phyloP scores from a whole-genome alignment of 2,797 vertebrate genomes.

The Pangasius djambal region DNA sequence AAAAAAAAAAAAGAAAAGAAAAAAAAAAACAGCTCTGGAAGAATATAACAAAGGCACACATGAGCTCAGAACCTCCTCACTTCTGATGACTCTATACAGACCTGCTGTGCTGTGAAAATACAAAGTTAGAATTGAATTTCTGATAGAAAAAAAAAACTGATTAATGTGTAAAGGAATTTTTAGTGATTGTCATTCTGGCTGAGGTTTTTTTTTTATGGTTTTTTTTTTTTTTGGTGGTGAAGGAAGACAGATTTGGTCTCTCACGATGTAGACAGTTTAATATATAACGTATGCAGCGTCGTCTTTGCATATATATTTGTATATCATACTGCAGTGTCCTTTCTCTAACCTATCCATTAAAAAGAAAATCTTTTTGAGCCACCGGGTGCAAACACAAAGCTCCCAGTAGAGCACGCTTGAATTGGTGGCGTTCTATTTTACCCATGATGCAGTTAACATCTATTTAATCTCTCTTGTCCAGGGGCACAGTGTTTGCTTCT shows the following conservation, averaged over 20 bases:
- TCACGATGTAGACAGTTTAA: slow-evolving; percentile 2
- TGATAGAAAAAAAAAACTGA: not conserved
- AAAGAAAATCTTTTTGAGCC: slow-evolving; percentile 6
- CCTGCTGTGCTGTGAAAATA: slow-evolving; percentile 22
- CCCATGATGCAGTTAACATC: slow-evolving; percentile 33
- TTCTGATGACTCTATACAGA: not conserved
- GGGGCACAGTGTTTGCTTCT: slow-evolving; percentile 26
- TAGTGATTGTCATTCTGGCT: not conserved
- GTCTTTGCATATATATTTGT: slow-evolving; percentile 12
- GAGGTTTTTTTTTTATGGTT: not conserved
- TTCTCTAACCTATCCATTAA: slow-evolving; percentile 21
- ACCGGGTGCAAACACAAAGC: not conserved
- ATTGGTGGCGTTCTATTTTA: slow-evolving; percentile 18
- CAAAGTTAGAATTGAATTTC: slow-evolving; percentile 9
- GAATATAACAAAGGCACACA: slow-evolving; percentile 19
- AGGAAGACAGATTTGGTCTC: slow-evolving; percentile 2
- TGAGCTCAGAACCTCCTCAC: slow-evolving; percentile 6
- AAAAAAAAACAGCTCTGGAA: not conserved
- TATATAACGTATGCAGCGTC: slow-evolving; percentile 3
- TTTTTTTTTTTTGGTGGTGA: not conserved
- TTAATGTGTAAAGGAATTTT: slow-evolving; percentile 17
- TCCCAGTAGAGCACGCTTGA: slow-evolving; percentile 10
- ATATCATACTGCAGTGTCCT: slow-evolving; percentile 10
- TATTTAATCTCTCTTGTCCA: slow-evolving; percentile 48
- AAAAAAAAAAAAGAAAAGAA: not conserved